Evolutionary conservation across 2,113 vertebrate species (phyloP).

Genomic region (Dolichallabes microphthalmus): DNA sequence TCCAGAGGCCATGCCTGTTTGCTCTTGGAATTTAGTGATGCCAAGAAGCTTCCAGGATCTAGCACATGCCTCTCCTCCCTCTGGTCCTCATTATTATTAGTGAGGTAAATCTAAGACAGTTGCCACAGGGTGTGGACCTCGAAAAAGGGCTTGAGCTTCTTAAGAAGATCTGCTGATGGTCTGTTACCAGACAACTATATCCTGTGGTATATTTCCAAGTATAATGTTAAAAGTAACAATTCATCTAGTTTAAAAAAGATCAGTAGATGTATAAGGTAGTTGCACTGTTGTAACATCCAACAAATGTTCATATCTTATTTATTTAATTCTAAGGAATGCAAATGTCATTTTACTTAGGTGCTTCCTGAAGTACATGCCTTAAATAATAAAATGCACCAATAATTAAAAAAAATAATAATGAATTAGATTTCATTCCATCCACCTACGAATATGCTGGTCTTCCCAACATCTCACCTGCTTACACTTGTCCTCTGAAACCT

Average conservation of each 20-base stretch:
- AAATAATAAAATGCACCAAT: background rate
- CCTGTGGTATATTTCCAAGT: background rate
- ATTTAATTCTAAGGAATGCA: background rate
- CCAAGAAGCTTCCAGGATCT: background rate
- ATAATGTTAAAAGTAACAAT: background rate
- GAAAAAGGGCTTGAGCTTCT: background rate
- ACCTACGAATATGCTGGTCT: background rate
- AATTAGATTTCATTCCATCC: background rate
- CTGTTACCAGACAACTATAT: background rate
- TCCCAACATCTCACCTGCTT: slow-evolving; percentile 77
- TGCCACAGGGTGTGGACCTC: background rate
- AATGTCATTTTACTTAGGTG: background rate
- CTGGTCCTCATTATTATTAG: background rate
- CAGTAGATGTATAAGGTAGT: background rate
- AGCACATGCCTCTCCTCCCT: background rate
- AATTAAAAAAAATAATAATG: background rate
- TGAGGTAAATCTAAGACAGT: background rate
- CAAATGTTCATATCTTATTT: background rate
- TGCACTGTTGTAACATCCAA: background rate
- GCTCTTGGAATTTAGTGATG: slow-evolving; percentile 25
- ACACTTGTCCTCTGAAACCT: slow-evolving; percentile 87
- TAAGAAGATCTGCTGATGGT: background rate
- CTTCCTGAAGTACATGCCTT: background rate
- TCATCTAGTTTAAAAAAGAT: background rate
- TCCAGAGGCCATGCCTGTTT: slow-evolving; percentile 11